Evolutionary conservation across 2,113 vertebrate species (phyloP), one percentile per base, ranked within the genome.

Genomic region (Elgaria multicarinata): DNA sequence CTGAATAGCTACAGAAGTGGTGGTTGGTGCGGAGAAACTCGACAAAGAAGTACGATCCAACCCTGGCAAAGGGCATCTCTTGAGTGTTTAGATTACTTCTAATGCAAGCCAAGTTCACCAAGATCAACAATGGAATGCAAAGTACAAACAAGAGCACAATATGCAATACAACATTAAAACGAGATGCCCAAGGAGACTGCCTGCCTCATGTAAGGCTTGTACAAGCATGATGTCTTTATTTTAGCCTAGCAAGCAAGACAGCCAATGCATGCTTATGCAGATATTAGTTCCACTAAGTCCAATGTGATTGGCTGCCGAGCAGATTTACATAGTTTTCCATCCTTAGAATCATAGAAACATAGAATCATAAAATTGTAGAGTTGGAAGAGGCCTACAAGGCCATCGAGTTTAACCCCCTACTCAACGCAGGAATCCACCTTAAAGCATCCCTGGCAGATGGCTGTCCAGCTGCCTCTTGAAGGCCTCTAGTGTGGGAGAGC

Each of bases 21-120:
- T 87, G 18, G 58, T 22, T 62, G 91, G 88, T n/a, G 22, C 26
- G 36, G 33, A 87, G 58, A 94, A 93, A 75, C 36, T n/a, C 62
- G 22, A 18, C 36, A 86, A 91, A 64, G 0, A 39, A 6, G 55
- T 87, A n/a, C 77, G 55, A 26, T 33, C 20, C 10, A 26, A 88
- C 44, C n/a, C 78, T 83, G 36, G 62, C n/a, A 72, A 85, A 69
- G 50, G 46, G n/a, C 46, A 24, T 31, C 39, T 72, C 53, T 26
- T 62, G 20, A 75, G 16, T 74, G 16, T 18, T 62, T 74, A 12
- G 2, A 14, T 81, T 72, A 74, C 26, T 75, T 64, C 53, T 42
- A 44, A 79, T 84, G 14, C 39, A 78, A 80, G 13, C 36, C 22
- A 77, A 64, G 26, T 87, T 66, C 77, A 55, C 80, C 36, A 72